Conservation (phyloP, 2,797 vertebrate genomes). For the Phoeniculus purpureus region DNA sequence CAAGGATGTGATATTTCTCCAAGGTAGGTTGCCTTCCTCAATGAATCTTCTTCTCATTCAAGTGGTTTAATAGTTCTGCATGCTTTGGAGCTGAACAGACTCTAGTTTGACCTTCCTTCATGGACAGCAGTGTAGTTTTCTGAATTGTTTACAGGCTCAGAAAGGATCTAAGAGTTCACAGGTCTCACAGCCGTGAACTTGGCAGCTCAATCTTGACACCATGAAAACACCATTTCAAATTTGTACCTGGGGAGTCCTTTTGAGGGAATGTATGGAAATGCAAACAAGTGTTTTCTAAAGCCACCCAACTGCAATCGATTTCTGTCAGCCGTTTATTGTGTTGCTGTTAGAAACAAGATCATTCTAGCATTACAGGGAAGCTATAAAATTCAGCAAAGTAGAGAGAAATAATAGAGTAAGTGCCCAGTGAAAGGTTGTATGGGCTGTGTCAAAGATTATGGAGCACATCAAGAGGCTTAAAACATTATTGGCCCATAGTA, state of each 20-base stretch:
- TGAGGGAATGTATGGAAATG: neutral
- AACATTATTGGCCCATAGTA: conserved; percentile 54
- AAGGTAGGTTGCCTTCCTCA: conserved; percentile 82
- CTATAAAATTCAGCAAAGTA: neutral
- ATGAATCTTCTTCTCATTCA: neutral
- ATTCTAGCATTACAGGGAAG: neutral
- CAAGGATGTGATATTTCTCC: conserved; percentile 99
- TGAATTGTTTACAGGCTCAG: neutral
- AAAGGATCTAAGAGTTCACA: neutral
- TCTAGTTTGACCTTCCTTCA: neutral
- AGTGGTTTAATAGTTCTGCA: neutral
- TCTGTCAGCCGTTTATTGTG: neutral
- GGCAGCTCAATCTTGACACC: neutral
- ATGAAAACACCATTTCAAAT: neutral
- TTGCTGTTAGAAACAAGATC: neutral
- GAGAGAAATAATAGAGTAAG: neutral
- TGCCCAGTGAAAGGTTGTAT: neutral
- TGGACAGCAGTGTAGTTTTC: neutral
- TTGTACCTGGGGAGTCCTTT: neutral
- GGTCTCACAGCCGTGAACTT: neutral
- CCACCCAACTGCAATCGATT: neutral
- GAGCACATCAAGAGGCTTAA: neutral
- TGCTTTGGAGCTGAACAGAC: neutral
- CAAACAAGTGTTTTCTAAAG: neutral
- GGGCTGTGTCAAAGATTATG: neutral